These are phyloP conservation scores for Tamandua tetradactyla DNA, from an alignment of 2,797 vertebrate genomes.

Conservation along the genomic window DNA sequence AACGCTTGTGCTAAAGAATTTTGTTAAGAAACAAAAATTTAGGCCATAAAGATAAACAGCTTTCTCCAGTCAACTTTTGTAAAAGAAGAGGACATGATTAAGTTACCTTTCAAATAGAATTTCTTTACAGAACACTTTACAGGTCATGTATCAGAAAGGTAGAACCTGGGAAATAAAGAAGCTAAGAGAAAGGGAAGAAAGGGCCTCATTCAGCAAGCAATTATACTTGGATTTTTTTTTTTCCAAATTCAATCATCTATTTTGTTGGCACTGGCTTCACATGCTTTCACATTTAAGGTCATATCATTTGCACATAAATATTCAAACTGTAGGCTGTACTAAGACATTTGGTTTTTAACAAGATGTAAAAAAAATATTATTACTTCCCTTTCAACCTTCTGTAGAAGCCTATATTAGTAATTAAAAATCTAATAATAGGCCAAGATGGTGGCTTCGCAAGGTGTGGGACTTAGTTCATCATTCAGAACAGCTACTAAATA, in stretches of 20 bases:
- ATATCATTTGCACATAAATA: background rate
- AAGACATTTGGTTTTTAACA: background rate
- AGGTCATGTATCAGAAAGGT: background rate
- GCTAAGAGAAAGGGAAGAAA: background rate
- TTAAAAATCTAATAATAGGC: background rate
- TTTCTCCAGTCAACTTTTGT: background rate
- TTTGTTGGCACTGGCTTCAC: background rate
- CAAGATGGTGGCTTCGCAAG: no score
- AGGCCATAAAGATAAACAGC: background rate
- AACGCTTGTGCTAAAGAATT: background rate
- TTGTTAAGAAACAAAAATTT: background rate
- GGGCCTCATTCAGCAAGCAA: background rate
- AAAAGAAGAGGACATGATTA: background rate
- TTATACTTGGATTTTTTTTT: no score
- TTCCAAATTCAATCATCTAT: background rate
- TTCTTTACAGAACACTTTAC: background rate
- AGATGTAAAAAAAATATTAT: background rate
- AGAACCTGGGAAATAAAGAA: background rate
- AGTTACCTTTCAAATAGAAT: background rate
- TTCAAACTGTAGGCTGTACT: background rate
- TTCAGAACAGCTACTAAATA: no score
- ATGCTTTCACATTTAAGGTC: background rate
- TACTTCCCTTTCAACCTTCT: background rate
- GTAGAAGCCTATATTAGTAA: background rate
- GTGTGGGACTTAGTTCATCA: no score